phyloP scores from a whole-genome alignment of 2,113 vertebrate genomes.

The Brienomyrus longianalis region DNA sequence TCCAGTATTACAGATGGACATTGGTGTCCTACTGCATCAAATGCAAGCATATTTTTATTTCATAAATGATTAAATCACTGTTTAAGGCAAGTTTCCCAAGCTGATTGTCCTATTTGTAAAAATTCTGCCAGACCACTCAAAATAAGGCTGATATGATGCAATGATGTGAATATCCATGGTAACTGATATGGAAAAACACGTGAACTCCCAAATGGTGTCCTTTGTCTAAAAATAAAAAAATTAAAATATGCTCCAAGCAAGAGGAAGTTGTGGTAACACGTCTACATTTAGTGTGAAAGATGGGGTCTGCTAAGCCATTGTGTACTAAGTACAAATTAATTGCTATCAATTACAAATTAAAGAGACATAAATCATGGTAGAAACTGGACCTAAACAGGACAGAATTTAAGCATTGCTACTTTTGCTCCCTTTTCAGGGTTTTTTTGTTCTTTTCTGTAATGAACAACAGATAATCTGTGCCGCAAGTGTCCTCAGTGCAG shows the following conservation, averaged over 20 bases:
- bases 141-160: background rate
- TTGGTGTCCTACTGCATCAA: background rate
- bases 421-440: background rate
- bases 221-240: background rate
- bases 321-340: background rate
- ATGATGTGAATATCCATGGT: background rate
- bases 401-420: background rate
- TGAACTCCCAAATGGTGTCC: background rate
- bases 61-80: background rate
- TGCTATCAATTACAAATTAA: background rate
- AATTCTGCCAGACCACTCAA: background rate
- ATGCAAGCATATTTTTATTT: slow-evolving; percentile 4
- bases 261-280: background rate
- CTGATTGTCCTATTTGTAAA: background rate
- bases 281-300: background rate
- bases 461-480: background rate
- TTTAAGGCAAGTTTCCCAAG: background rate
- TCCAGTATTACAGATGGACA: background rate
- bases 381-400: background rate
- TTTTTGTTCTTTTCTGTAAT: background rate
- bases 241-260: background rate
- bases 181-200: background rate
- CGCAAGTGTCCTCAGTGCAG: background rate
- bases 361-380: background rate
- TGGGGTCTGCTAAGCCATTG: background rate